Conservation (phyloP, 1,140 invertebrate species). For the Chelonus insularis region DNA sequence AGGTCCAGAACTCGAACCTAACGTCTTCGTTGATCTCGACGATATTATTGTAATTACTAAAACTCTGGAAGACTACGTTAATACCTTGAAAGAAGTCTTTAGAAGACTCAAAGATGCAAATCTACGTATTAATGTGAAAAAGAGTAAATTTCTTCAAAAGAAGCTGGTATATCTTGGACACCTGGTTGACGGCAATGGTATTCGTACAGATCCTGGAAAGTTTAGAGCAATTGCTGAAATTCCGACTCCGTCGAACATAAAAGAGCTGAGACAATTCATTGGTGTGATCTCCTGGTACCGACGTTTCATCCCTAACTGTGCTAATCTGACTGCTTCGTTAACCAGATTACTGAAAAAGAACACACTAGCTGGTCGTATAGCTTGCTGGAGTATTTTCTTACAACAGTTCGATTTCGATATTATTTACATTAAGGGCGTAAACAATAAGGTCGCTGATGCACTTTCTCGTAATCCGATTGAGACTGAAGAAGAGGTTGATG, state of each 20-base stretch:
- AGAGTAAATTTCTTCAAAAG: neutral
- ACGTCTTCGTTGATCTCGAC: slow-evolving; percentile 35
- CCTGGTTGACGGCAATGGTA: neutral
- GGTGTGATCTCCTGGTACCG: neutral
- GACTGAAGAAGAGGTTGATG: neutral
- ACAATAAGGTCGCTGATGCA: slow-evolving; percentile 44
- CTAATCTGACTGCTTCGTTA: neutral
- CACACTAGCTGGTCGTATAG: slow-evolving; percentile 40
- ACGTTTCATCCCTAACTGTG: neutral
- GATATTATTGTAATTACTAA: slow-evolving; percentile 24
- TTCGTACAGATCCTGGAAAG: neutral
- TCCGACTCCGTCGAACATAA: neutral
- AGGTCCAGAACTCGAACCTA: slow-evolving; percentile 4
- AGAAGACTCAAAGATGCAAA: neutral
- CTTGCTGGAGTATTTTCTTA: slow-evolving; percentile 51
- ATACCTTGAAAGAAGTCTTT: neutral
- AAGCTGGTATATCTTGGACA: neutral
- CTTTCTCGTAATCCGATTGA: slow-evolving; percentile 33
- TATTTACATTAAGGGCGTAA: slow-evolving; percentile 46
- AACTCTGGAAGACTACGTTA: neutral
- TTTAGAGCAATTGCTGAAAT: neutral
- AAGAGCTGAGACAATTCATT: neutral
- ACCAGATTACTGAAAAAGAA: neutral
- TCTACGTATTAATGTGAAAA: neutral
- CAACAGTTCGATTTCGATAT: slow-evolving; percentile 53